Conservation (phyloP, 2,888 invertebrate species). For the Dichetophora obliterata region DNA sequence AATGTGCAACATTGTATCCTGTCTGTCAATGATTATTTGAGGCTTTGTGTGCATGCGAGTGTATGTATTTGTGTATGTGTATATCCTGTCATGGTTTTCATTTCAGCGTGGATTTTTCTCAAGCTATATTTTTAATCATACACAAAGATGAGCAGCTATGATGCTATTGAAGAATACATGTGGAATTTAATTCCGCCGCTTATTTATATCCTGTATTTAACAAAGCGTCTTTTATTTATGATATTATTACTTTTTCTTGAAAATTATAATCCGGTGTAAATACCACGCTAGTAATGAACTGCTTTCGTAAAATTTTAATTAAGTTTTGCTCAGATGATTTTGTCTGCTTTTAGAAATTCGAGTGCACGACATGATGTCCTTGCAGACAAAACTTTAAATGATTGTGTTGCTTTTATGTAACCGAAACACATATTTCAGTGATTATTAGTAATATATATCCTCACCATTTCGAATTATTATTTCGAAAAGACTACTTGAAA, state of each 20-base stretch:
- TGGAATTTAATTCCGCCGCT: conserved; percentile 28
- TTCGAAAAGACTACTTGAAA: too few relatives aligned
- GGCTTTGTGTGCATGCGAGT: conserved; percentile 15
- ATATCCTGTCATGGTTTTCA: conserved; percentile 26
- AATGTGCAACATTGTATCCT: conserved; percentile 42
- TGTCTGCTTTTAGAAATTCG: conserved; percentile 44
- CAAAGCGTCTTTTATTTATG: conserved; percentile 12
- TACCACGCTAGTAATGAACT: conserved; percentile 15
- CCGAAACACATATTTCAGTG: too few relatives aligned
- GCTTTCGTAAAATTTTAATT: conserved; percentile 25
- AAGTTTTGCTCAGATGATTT: conserved; percentile 6
- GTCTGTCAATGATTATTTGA: conserved; percentile 32
- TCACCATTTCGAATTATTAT: too few relatives aligned
- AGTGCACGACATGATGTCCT: conserved; percentile 53
- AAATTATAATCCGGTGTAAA: conserved; percentile 23
- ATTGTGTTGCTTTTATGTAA: too few relatives aligned
- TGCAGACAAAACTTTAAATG: too few relatives aligned
- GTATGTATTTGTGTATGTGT: conserved; percentile 6
- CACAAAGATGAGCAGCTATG: not conserved
- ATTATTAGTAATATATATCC: too few relatives aligned
- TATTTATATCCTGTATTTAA: not conserved
- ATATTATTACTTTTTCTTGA: conserved; percentile 25
- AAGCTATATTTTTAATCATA: not conserved
- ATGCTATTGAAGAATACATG: conserved; percentile 15
- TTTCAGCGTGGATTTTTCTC: conserved; percentile 20